Conservation (phyloP, 2,888 invertebrate species). For the Phrixothrix hirtus region DNA sequence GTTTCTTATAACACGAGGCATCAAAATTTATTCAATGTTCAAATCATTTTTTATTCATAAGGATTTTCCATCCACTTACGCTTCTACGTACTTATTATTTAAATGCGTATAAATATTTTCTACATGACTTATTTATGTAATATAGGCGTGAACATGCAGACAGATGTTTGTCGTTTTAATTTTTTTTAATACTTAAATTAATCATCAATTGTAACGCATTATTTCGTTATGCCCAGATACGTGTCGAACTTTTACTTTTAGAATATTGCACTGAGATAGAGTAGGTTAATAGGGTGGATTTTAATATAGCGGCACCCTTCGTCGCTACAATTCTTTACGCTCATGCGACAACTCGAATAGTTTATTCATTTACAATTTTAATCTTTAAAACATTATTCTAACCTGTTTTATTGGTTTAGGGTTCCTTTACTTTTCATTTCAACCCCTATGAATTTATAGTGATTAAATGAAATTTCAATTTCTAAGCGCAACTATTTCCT, state of each 20-base stretch:
- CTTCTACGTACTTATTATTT: conserved; percentile 16
- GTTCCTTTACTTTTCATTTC: conserved; percentile 27
- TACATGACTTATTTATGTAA: conserved; percentile 34
- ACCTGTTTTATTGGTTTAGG: conserved; percentile 38
- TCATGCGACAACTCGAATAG: conserved; percentile 42
- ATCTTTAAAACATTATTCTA: conserved; percentile 46
- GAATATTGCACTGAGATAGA: conserved; percentile 30
- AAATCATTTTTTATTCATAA: no score
- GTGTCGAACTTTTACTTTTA: conserved; percentile 32
- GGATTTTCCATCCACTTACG: no score
- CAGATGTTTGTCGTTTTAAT: conserved; percentile 37
- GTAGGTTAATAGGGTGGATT: conserved; percentile 39
- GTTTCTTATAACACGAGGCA: no score
- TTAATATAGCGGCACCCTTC: conserved; percentile 41
- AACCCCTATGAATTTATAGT: conserved; percentile 15
- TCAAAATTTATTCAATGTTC: no score
- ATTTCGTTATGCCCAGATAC: conserved; percentile 33
- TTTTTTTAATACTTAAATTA: conserved; percentile 33
- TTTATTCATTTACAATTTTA: conserved; percentile 46
- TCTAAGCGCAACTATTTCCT: no score
- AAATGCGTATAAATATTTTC: conserved; percentile 40
- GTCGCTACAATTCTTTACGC: conserved; percentile 38
- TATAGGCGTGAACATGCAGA: conserved; percentile 38
- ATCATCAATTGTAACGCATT: conserved; percentile 33
- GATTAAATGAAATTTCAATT: no score